Percentiles rank a stretch among this genome's conserved stretches.
phyloP scores from a whole-genome alignment of 1,140 invertebrate species.

The Caenorhabditis inopinata region DNA sequence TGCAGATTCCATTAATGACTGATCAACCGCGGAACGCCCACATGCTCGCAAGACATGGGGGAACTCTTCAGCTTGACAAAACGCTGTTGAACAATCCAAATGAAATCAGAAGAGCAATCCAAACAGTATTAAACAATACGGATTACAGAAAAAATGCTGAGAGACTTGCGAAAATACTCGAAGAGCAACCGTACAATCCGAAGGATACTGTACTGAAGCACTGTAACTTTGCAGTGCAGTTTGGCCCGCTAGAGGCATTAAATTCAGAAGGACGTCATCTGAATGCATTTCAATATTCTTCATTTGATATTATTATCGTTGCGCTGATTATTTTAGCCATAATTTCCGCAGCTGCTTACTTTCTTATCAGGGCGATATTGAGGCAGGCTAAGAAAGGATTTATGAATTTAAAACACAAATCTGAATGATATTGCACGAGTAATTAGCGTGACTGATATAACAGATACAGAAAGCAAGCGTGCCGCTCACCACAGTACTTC shows the following conservation, averaged over 20 bases:
- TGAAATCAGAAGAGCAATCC: neutral
- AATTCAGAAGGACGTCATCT: constrained; percentile 12
- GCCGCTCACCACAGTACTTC: too few species aligned
- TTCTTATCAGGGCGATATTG: neutral
- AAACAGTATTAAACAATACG: neutral
- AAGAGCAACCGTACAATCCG: constrained; percentile 4
- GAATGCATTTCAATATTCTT: constrained; percentile 6
- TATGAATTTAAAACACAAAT: neutral
- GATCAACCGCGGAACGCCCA: constrained; percentile 37
- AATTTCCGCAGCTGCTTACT: neutral
- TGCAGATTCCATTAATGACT: constrained; percentile 35
- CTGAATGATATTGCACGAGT: too few species aligned
- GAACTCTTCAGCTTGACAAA: constrained; percentile 17
- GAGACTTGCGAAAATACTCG: neutral
- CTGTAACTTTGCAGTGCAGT: neutral
- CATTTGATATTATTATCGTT: neutral
- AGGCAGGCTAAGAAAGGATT: neutral
- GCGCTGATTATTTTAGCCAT: neutral
- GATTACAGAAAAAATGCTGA: neutral
- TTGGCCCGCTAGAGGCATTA: neutral
- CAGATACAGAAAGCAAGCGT: too few species aligned
- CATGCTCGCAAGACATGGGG: constrained; percentile 36
- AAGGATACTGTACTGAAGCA: constrained; percentile 10
- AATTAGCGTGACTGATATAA: too few species aligned
- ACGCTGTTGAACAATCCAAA: neutral